phyloP scores from a whole-genome alignment of 1,140 invertebrate genomes.

The Hyles euphorbiae region DNA sequence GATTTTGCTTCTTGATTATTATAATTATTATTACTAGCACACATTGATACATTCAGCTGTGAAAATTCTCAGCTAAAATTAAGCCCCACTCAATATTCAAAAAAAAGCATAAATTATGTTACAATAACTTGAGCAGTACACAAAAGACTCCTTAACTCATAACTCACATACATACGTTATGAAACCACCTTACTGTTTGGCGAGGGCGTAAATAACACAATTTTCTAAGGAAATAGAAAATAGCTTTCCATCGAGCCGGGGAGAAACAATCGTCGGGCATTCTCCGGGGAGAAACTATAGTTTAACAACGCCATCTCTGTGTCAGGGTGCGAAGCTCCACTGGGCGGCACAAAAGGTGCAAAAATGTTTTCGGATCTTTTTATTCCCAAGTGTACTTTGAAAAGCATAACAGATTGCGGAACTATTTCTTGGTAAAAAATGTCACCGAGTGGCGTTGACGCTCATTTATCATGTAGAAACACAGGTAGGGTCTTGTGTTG shows the following conservation, averaged over 20 bases:
- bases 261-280: slow-evolving; percentile 18
- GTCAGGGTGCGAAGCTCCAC: slow-evolving; percentile 9
- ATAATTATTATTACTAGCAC: too few relatives aligned
- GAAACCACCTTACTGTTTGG: not conserved
- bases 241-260: slow-evolving; percentile 15
- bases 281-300: slow-evolving; percentile 26
- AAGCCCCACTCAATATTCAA: too few relatives aligned
- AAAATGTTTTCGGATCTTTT: slow-evolving; percentile 18
- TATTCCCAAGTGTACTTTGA: slow-evolving; percentile 19
- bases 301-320: slow-evolving; percentile 20
- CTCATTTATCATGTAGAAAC: slow-evolving; percentile 13
- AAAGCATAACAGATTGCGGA: slow-evolving; percentile 23
- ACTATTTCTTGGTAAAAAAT: slow-evolving; percentile 12
- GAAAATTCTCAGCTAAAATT: too few relatives aligned
- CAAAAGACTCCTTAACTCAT: too few relatives aligned
- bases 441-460: slow-evolving; percentile 4
- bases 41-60: too few relatives aligned
- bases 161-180: too few relatives aligned
- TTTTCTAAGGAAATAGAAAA: slow-evolving; percentile 9
- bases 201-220: not conserved
- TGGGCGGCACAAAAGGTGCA: slow-evolving; percentile 8
- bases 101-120: too few relatives aligned
- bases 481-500: not conserved
- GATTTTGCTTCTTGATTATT: too few relatives aligned
- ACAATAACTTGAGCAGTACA: too few relatives aligned